These are phyloP conservation scores for Sceloporus undulatus DNA, from an alignment of 2,113 vertebrate species.

Conservation along the genomic window DNA sequence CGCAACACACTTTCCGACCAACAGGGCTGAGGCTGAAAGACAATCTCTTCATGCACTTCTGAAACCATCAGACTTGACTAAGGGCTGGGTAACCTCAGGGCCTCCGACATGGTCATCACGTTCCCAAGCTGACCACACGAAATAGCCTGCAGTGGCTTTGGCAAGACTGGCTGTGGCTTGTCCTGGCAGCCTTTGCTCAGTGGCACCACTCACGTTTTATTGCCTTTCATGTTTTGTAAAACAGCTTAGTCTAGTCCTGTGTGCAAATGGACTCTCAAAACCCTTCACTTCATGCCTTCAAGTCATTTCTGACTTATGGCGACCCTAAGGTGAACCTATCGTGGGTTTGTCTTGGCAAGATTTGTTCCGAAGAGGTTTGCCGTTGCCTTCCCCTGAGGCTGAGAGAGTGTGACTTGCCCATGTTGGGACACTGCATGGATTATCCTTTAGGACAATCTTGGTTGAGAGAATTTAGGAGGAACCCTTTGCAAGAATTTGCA, in stretches of 20 bases:
- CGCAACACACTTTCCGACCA: too few relatives aligned
- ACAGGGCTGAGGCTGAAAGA: slow-evolving; percentile 43
- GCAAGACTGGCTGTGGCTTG: slow-evolving; percentile 6
- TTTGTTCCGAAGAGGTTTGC: too few relatives aligned
- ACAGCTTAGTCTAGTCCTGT: background rate
- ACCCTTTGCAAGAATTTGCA: too few relatives aligned
- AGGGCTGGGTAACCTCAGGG: slow-evolving; percentile 24
- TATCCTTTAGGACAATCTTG: too few relatives aligned
- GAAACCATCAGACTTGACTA: slow-evolving; percentile 44
- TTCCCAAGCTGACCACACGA: slow-evolving; percentile 35
- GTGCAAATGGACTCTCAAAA: background rate
- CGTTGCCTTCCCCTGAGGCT: too few relatives aligned
- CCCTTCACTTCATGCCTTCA: background rate
- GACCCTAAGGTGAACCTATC: too few relatives aligned
- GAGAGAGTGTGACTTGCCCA: too few relatives aligned
- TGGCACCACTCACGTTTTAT: background rate
- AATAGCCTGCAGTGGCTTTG: slow-evolving; percentile 24
- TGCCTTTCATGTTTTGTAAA: background rate
- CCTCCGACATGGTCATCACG: slow-evolving; percentile 16
- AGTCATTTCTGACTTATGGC: too few relatives aligned
- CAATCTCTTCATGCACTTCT: slow-evolving; percentile 34
- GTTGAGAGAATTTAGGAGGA: too few relatives aligned
- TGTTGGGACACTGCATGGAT: too few relatives aligned
- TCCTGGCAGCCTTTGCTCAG: background rate
- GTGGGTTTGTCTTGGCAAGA: too few relatives aligned